Evolutionary conservation across 2,797 vertebrate genomes (phyloP), one percentile per base, ranked within the genome.

Genomic region (Channa striata): DNA sequence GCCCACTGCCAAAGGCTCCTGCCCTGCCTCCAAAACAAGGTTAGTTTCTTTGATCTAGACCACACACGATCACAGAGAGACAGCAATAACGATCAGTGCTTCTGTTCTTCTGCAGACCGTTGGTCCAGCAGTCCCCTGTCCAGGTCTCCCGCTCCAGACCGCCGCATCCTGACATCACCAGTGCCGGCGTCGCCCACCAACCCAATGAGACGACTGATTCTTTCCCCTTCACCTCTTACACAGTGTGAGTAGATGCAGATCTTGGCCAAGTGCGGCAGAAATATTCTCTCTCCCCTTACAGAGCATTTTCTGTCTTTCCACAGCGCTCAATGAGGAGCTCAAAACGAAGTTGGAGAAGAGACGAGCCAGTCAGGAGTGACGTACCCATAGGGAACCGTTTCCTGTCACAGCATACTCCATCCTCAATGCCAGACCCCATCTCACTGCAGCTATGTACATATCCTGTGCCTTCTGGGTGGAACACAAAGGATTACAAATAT

Each of bases 261-360:
- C n/a, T 37, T 4, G 30, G n/a, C 21, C 33, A 11, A 25, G 33
- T 5, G 52, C 49, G 47, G 43, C 33, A n/a, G 0, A 48, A 11
- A 21, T 1, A 17, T 47, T 47, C 19, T 8, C 7, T 60, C 20
- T 53, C 10, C 44, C 11, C 47, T 53, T 17, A 59, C 8, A 59
- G 60, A 23, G 20, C 50, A 23, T 73, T 30, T 20, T 36, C 19
- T 75, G 16, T 71, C 30, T 49, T 11, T 59, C 60, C 59, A 33
- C 88, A 94, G 94, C 89, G n/a, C 87, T 95, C 68, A 94, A 93
- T 2, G 94, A 95, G 59, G 94, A 95, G 57, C 93, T 95, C 11
- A 95, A 94, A 83, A 59, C 93, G 69, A 95, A 93, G 72, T 89
- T 95, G 82, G 93, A 95, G 81, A 93, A 92, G 85, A 92, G 94